Conservation (phyloP, 1,140 invertebrate genomes). For the Brachionus rotundiformis region DNA sequence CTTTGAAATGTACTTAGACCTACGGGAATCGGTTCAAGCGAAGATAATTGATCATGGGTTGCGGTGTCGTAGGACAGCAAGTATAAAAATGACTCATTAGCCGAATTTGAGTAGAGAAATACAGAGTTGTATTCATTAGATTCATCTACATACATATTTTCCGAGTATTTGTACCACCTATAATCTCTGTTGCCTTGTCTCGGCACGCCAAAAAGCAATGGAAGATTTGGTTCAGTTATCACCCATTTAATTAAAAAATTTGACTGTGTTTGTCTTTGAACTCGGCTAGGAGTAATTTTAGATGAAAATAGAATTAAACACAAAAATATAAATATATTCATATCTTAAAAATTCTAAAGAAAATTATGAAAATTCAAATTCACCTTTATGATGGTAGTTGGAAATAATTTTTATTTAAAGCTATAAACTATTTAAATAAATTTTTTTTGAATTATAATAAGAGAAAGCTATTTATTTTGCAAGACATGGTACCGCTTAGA, state of each 20-base stretch:
- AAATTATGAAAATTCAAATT: constrained; percentile 13
- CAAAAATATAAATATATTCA: background rate
- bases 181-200: background rate
- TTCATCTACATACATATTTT: background rate
- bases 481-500: background rate
- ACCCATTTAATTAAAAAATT: constrained; percentile 27
- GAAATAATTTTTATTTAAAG: background rate
- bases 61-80: background rate
- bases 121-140: background rate
- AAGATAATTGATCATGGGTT: constrained; percentile 26
- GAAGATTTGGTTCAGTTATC: background rate
- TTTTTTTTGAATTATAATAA: background rate
- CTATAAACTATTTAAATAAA: background rate
- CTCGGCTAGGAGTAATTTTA: background rate
- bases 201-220: background rate
- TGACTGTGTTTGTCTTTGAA: background rate
- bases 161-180: constrained; percentile 24
- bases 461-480: background rate
- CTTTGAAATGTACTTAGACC: background rate
- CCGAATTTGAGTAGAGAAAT: background rate
- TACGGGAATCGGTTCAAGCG: background rate
- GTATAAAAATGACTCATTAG: background rate
- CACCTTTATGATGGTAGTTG: background rate
- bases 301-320: background rate
- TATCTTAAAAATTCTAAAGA: background rate